These are phyloP conservation scores for Oncorhynchus gorbuscha DNA, from an alignment of 2,113 vertebrate genomes.

Conservation along the genomic window DNA sequence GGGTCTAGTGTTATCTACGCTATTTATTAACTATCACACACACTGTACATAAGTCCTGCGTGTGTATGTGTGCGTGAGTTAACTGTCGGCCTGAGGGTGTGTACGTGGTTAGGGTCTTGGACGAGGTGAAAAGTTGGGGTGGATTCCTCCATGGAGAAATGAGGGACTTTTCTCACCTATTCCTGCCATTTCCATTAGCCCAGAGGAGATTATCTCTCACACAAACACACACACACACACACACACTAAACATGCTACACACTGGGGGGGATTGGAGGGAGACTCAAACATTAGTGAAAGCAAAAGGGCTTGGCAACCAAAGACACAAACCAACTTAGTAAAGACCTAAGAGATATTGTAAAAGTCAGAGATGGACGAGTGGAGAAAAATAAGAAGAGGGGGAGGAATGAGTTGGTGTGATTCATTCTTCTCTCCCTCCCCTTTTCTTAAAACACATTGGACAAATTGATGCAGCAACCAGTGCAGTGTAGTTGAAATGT, in stretches of 20 bases:
- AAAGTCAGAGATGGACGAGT: not conserved
- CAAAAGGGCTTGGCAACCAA: not conserved
- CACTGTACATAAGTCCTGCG: not conserved
- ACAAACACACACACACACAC: not conserved
- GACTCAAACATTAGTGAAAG: not conserved
- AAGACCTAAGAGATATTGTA: not conserved
- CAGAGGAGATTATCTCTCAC: not conserved
- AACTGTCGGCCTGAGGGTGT: not conserved
- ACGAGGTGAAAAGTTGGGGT: no score
- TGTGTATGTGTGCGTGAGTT: conserved; percentile 5
- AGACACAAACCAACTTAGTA: not conserved
- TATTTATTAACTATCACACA: no score
- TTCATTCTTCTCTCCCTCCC: no score
- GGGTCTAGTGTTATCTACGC: no score
- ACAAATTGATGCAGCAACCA: no score
- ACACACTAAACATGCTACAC: not conserved
- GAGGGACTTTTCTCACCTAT: no score
- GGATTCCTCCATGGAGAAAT: no score
- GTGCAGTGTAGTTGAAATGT: no score
- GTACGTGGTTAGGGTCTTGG: not conserved
- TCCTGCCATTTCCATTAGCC: no score
- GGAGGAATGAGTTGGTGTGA: not conserved
- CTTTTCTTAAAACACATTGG: no score
- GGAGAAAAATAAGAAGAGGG: not conserved
- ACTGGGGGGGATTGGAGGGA: not conserved